Percentiles rank a stretch among this genome's conserved stretches.
Conservation (phyloP, 1,140 invertebrate genomes). For the Meloidogyne exigua region DNA sequence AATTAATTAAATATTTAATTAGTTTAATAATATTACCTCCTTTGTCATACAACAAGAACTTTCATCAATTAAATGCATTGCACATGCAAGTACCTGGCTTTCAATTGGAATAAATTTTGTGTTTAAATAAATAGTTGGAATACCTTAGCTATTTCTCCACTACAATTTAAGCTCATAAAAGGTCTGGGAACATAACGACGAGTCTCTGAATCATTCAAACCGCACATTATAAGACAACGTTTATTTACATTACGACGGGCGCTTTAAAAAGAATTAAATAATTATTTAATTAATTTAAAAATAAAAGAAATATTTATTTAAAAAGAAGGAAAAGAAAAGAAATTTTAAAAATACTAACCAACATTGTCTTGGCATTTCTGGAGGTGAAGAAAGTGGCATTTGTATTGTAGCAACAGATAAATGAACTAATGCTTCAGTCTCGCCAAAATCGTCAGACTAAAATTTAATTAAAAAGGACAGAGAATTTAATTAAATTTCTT, state of each 20-base stretch:
- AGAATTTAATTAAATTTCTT: constrained; percentile 5
- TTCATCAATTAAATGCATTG: constrained; percentile 20
- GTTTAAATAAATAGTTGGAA: neutral
- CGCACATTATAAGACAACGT: constrained; percentile 24
- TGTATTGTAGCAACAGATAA: neutral
- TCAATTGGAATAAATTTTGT: neutral
- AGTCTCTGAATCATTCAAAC: constrained; percentile 13
- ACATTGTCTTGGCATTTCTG: constrained; percentile 16
- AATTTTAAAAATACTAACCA: constrained; percentile 19
- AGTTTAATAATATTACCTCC: neutral
- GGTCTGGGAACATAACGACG: constrained; percentile 24
- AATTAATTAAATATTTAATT: neutral
- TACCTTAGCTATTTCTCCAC: constrained; percentile 22
- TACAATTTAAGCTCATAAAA: constrained; percentile 26
- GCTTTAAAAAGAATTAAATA: constrained; percentile 10
- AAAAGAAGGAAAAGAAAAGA: no score
- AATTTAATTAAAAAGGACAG: neutral
- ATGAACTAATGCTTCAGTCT: constrained; percentile 9
- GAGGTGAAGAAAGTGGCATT: neutral
- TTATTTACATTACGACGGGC: neutral
- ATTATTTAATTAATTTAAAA: no score
- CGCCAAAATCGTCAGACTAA: constrained; percentile 18
- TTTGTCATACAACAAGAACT: constrained; percentile 23
- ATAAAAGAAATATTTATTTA: no score
- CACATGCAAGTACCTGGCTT: constrained; percentile 21